Percentiles rank a stretch among this genome's conserved stretches.
phyloP scores from a whole-genome alignment of 2,113 vertebrate species.

The Oncorhynchus kisutch region DNA sequence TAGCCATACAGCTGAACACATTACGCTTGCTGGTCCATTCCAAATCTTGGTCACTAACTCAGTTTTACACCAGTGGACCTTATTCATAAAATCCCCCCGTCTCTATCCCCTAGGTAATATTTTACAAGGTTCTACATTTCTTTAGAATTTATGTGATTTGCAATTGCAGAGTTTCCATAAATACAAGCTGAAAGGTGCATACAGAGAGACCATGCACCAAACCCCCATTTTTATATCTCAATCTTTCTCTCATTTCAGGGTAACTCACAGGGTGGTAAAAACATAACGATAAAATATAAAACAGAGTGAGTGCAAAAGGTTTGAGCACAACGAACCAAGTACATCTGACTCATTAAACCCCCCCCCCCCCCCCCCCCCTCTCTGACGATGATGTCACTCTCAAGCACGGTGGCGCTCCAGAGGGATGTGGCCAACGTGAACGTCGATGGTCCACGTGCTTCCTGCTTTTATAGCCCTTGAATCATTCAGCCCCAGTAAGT shows the following conservation, averaged over 20 bases:
- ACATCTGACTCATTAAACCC: slow-evolving; percentile 36
- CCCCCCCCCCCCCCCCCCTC: slow-evolving; percentile 22
- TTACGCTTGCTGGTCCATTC: slow-evolving; percentile 5
- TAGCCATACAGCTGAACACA: background rate
- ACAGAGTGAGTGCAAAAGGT: slow-evolving; percentile 1
- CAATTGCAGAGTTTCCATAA: background rate
- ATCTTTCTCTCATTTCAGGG: slow-evolving; percentile 31
- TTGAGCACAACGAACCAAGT: slow-evolving; percentile 7
- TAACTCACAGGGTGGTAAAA: slow-evolving; percentile 56
- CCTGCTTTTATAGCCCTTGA: slow-evolving; percentile 34
- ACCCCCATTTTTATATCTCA: slow-evolving; percentile 37
- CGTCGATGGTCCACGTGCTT: slow-evolving; percentile 15
- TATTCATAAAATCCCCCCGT: slow-evolving; percentile 20
- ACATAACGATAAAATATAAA: slow-evolving; percentile 33
- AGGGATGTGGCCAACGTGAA: background rate
- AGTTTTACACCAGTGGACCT: slow-evolving; percentile 10
- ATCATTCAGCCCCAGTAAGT: slow-evolving; percentile 24
- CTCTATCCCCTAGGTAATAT: slow-evolving; percentile 27
- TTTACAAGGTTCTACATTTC: slow-evolving; percentile 44
- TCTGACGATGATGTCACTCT: slow-evolving; percentile 25
- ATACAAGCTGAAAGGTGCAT: slow-evolving; percentile 45
- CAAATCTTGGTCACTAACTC: slow-evolving; percentile 14
- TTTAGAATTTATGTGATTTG: slow-evolving; percentile 33
- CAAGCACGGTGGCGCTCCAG: no score
- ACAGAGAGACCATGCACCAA: slow-evolving; percentile 17